phyloP scores from a whole-genome alignment of 2,888 invertebrate genomes.

The Heliconius sara region DNA sequence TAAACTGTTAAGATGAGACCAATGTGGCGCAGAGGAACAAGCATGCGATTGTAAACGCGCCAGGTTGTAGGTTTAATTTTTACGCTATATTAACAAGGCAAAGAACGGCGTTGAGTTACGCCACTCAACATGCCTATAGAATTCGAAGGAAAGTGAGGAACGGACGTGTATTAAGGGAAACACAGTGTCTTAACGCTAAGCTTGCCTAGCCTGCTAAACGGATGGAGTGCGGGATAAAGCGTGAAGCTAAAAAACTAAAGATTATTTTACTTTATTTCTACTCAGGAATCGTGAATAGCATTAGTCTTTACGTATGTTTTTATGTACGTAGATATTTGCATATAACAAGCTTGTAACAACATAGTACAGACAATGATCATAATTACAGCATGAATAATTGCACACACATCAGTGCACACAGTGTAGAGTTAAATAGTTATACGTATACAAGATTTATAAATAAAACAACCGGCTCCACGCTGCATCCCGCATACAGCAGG shows the following conservation, averaged over 20 bases:
- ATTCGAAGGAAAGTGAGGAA: too few species aligned
- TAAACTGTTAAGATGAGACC: too few species aligned
- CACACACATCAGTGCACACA: not conserved
- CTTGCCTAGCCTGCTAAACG: not conserved
- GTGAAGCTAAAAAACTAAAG: not conserved
- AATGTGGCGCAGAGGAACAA: too few species aligned
- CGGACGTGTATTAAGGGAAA: too few species aligned
- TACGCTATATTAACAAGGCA: too few species aligned
- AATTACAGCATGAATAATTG: conserved; percentile 1
- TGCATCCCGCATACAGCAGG: not conserved
- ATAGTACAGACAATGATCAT: conserved; percentile 1
- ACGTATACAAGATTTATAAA: not conserved
- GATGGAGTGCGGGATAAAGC: not conserved
- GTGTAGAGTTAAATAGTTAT: not conserved
- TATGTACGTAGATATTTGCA: not conserved
- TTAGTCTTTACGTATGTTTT: not conserved
- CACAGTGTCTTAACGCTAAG: too few species aligned
- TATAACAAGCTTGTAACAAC: not conserved
- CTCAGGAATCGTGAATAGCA: not conserved
- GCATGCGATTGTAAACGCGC: too few species aligned
- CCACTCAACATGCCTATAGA: too few species aligned
- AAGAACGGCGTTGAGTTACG: too few species aligned
- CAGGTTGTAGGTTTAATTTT: too few species aligned
- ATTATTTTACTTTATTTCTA: not conserved
- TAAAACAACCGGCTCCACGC: not conserved